Conservation (phyloP, 1,140 invertebrate genomes). For the Drosophila busckii region DNA sequence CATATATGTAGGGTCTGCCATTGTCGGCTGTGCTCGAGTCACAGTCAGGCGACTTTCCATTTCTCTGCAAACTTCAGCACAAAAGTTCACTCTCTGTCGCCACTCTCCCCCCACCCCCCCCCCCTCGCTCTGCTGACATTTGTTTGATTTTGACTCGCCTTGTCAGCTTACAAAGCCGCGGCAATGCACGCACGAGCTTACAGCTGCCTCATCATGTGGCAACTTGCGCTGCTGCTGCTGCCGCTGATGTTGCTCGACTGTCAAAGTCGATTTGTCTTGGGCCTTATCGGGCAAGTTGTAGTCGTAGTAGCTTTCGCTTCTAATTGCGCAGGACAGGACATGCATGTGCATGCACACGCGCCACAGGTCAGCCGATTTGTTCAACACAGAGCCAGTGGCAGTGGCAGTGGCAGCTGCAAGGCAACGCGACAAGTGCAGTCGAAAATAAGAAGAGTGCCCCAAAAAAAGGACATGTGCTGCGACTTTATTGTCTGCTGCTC, state of each 20-base stretch:
- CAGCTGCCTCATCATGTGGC: constrained; percentile 23
- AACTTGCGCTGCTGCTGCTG: constrained; percentile 9
- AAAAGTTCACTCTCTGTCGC: not conserved
- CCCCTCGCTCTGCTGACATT: constrained; percentile 1
- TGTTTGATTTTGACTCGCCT: constrained; percentile 10
- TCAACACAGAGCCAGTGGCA: too few relatives aligned
- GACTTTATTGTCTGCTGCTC: constrained; percentile 39
- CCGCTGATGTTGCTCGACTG: constrained; percentile 34
- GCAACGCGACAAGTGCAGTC: constrained; percentile 55
- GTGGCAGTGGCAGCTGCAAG: too few relatives aligned
- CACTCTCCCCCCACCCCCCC: too few relatives aligned
- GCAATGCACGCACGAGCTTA: constrained; percentile 39
- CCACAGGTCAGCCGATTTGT: too few relatives aligned
- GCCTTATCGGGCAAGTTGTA: constrained; percentile 27
- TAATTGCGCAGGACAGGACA: constrained; percentile 31
- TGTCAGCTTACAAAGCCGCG: constrained; percentile 14
- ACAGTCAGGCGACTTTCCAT: too few relatives aligned
- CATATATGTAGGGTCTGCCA: too few relatives aligned
- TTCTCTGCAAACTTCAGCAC: not conserved
- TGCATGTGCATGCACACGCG: too few relatives aligned
- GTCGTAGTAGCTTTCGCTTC: constrained; percentile 26
- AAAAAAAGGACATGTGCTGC: constrained; percentile 7
- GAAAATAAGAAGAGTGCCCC: constrained; percentile 20
- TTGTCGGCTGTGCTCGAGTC: too few relatives aligned
- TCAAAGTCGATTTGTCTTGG: constrained; percentile 58